Percentiles rank a stretch among this genome's conserved stretches.
phyloP scores from a whole-genome alignment of 2,113 vertebrate species.

The Hemiprocne comata region DNA sequence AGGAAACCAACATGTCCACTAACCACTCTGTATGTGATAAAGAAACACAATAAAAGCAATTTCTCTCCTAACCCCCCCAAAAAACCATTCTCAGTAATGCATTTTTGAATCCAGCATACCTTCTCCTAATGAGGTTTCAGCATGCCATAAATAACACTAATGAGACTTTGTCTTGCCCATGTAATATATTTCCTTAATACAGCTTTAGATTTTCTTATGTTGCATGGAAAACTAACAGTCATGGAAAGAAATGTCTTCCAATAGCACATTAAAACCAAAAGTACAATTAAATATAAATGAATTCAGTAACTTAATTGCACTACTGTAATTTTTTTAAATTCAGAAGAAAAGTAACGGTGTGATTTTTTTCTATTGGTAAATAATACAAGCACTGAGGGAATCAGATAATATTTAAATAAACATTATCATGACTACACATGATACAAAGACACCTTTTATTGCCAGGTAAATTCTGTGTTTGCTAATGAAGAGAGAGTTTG shows the following conservation, averaged over 20 bases:
- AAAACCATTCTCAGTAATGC: conserved; percentile 76
- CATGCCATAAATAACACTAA: conserved; percentile 86
- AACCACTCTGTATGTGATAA: conserved; percentile 77
- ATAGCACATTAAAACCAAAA: conserved; percentile 78
- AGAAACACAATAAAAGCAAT: conserved; percentile 82
- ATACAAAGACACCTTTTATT: conserved; percentile 44
- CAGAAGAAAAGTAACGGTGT: conserved; percentile 77
- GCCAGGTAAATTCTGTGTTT: conserved; percentile 41
- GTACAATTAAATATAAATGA: conserved; percentile 86
- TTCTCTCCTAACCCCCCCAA: conserved; percentile 56
- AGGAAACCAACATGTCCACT: conserved; percentile 74
- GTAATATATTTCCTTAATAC: conserved; percentile 85
- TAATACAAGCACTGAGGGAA: conserved; percentile 78
- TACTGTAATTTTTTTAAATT: conserved; percentile 75
- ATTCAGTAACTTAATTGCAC: conserved; percentile 82
- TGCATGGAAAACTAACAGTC: conserved; percentile 80
- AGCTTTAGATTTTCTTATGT: conserved; percentile 80
- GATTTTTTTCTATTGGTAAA: conserved; percentile 81
- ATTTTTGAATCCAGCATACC: conserved; percentile 83
- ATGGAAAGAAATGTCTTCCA: conserved; percentile 74
- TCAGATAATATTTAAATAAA: conserved; percentile 79
- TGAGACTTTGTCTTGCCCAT: conserved; percentile 82
- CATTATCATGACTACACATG: conserved; percentile 60
- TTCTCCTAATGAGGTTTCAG: conserved; percentile 85
- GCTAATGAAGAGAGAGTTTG: not conserved